Base-by-base conservation (phyloP, 2,797 vertebrate species). In the Tragelaphus eurycerus region DNA sequence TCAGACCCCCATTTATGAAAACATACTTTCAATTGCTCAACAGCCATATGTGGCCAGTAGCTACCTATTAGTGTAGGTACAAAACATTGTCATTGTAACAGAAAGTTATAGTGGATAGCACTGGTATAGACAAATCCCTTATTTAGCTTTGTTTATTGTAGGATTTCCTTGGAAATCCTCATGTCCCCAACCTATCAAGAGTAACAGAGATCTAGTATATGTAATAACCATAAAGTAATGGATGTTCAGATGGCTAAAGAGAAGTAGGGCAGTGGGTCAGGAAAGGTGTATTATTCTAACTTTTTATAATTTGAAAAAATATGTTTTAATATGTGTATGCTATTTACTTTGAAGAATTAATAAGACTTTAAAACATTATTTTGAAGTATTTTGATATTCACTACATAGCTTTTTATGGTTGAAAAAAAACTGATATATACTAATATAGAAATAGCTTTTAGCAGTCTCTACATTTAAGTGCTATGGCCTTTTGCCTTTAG, bases 321-420 rank as follows among this genome's bases (percentile, higher is more conserved):
- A 38, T 55, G 8, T 52, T 52, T 95, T 71, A 86, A 76, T 93
- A 50, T 86, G 76, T 62, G 5, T 55, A 25, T 94, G 54, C 9
- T 89, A 17, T 76, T 94, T 95, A 87, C 59, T 85, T 92, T 90
- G 25, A 96, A 55, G 14, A 93, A 67, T 81, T 52, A 76, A 52
- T 82, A 90, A 71, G n/a, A 52, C 3, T 34, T 84, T 17, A 71
- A 82, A 34, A 54, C 79, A 82, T 15, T 23, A 21, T 12, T 17
- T 57, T 46, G 43, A 84, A 84, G 7, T 85, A 74, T 79, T 89
- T 91, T 91, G 29, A 38, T 84, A 64, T 94, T 83, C 59, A 31
- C 25, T 62, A 3, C 23, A 78, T 81, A 93, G 19, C 11, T 43
- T 92, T 88, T 93, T 67, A 52, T 48, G 16, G 3, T 54, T 52